These are phyloP conservation scores for Colostygia pectinataria DNA, from an alignment of 2,888 invertebrate species.

Conservation along the genomic window DNA sequence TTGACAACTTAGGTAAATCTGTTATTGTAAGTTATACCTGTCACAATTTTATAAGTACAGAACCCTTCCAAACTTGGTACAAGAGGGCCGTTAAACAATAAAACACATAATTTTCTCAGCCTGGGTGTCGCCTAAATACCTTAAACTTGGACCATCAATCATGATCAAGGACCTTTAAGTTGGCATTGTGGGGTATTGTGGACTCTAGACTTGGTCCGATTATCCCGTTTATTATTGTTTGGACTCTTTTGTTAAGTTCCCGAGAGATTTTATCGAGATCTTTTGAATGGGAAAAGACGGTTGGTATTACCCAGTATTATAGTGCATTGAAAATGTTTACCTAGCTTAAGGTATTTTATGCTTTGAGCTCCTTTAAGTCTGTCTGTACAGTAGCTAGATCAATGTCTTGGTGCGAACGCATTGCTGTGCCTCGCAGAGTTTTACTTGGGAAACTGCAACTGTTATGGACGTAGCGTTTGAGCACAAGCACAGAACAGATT, in stretches of 20 bases:
- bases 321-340: constrained; percentile 2
- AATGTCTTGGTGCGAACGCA: no score
- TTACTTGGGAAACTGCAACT: no score
- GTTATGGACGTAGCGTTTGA: no score
- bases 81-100: constrained; percentile 28
- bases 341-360: no score
- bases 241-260: constrained; percentile 37
- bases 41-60: neutral
- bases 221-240: constrained; percentile 38
- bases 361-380: no score
- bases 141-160: constrained; percentile 37
- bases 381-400: no score
- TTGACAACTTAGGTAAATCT: neutral
- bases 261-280: constrained; percentile 33
- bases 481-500: no score
- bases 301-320: constrained; percentile 11
- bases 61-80: constrained; percentile 2
- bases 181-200: constrained; percentile 27
- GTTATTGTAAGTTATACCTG: neutral
- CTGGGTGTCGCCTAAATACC: constrained; percentile 22
- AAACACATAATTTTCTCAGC: constrained; percentile 32
- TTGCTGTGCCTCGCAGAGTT: no score
- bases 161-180: constrained; percentile 34
- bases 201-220: constrained; percentile 26
- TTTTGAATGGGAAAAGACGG: constrained; percentile 30